phyloP scores from a whole-genome alignment of 2,888 invertebrate species.

The Poecilus cupreus region DNA sequence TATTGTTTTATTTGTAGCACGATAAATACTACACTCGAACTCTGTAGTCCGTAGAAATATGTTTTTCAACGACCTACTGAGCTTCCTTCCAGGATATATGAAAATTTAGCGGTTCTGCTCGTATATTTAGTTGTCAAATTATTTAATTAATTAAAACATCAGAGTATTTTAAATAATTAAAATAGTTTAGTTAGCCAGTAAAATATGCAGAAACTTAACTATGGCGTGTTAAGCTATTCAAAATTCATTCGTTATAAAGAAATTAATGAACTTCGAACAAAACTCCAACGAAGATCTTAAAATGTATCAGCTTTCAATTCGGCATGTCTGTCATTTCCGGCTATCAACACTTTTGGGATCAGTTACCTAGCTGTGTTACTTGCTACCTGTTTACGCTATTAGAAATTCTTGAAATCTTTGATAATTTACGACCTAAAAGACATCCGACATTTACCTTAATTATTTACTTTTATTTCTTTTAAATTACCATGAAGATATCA shows the following conservation, averaged over 20 bases:
- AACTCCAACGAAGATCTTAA: background rate
- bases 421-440: constrained; percentile 22
- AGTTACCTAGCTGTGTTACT: background rate
- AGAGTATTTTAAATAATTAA: too few species aligned
- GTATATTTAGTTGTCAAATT: too few species aligned
- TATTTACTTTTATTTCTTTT: constrained; percentile 27
- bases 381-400: constrained; percentile 7
- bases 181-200: background rate
- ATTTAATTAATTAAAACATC: too few species aligned
- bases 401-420: background rate
- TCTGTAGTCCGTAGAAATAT: too few species aligned
- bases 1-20: too few species aligned
- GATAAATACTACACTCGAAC: too few species aligned
- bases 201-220: background rate
- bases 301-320: constrained; percentile 15
- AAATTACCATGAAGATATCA: constrained; percentile 21
- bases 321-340: constrained; percentile 31
- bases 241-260: constrained; percentile 2
- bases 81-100: too few species aligned
- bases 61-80: too few species aligned
- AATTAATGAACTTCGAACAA: background rate
- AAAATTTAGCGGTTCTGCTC: too few species aligned
- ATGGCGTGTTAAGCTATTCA: constrained; percentile 1
- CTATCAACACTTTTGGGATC: constrained; percentile 15
- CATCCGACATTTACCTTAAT: constrained; percentile 16